Conservation (phyloP, 1,140 invertebrate species). For the Araneus ventricosus region DNA sequence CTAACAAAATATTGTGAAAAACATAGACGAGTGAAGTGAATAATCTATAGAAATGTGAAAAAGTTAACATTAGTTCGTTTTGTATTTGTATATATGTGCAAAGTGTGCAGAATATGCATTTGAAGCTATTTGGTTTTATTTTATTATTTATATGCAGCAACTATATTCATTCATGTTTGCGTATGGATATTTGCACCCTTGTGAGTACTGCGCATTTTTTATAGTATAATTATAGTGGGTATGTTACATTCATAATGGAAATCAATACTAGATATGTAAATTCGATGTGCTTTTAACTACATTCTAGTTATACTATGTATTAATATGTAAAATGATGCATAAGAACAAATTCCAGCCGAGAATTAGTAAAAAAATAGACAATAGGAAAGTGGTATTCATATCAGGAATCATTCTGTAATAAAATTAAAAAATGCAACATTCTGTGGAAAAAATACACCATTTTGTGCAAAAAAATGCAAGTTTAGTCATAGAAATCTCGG, state of each 20-base stretch:
- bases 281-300: conserved; percentile 42
- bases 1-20: neutral
- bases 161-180: conserved; percentile 42
- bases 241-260: conserved; percentile 35
- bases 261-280: conserved; percentile 19
- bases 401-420: neutral
- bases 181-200: conserved; percentile 38
- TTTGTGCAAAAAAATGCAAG: no score
- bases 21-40: neutral
- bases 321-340: neutral
- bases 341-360: neutral
- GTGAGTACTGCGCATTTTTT: conserved; percentile 20
- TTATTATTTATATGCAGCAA: neutral
- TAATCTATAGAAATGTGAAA: no score
- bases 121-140: conserved; percentile 24
- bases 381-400: neutral
- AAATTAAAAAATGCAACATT: no score
- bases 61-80: neutral
- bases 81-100: neutral
- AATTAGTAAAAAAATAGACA: neutral
- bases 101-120: conserved; percentile 48
- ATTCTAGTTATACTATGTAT: conserved; percentile 18
- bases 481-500: no score
- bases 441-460: no score
- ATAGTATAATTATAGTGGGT: conserved; percentile 27